Evolutionary conservation across 2,888 invertebrate genomes (phyloP), one percentile per base, ranked within the genome.

Genomic region (Acleris literana): DNA sequence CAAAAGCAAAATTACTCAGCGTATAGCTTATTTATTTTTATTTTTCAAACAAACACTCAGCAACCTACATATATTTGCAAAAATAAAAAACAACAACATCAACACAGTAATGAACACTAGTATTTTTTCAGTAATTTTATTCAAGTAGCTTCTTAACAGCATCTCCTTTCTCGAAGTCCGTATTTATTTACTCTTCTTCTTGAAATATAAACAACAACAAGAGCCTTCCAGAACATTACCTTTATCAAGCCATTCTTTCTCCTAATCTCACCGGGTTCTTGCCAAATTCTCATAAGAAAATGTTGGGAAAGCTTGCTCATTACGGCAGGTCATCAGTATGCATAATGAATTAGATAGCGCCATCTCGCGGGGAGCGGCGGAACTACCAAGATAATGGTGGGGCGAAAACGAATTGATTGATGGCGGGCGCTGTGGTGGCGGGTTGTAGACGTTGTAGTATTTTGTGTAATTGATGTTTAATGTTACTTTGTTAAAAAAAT

Each of bases 251-350:
- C 80, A 82, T 85, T 83, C 77, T 85, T 85, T 79, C 73, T 73
- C 76, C 79, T 82, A 86, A 87, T 88, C 85, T 87, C 76, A 71
- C 74, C 75, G 70, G 81, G 76, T 73, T 81, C 83, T 85, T 86
- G 85, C 88, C 88, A 87, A 90, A 90, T 84, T 84, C 76, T 83
- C 82, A 76, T 78, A 80, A 84, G 85, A 85, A 87, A 88, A 85
- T 81, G 81, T 76, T 76, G 71, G 74, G 76, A 79, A 79, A 73
- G 72, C 74, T 66, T 70, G 73, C 93, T 95, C 95, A 95, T 95
- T 95, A 94, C 90, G 84, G 82, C 86, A 90, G 93, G 95, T 95
- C 95, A 95, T 95, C 95, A 95, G 95, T 95, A 95, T 95, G 94
- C 95, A 95, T 95, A 95, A 95, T 95, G 93, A 94, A 95, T 95